These are phyloP conservation scores for Rhabdornis inornatus DNA, from an alignment of 2,113 vertebrate species.

Conservation along the genomic window DNA sequence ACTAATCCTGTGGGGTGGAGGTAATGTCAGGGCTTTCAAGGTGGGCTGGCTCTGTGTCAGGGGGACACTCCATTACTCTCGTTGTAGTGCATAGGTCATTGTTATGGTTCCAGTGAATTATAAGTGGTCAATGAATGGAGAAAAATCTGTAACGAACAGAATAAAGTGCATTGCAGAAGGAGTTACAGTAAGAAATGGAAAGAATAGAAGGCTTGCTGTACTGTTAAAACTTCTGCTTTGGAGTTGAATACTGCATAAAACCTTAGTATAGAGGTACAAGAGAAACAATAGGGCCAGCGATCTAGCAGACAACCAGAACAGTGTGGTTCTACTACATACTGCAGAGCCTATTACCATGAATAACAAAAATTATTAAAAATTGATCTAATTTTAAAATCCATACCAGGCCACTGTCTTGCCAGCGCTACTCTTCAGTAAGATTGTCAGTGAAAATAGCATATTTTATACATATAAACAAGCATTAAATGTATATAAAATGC, in stretches of 20 bases:
- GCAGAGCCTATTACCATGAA: not conserved
- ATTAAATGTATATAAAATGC: not conserved
- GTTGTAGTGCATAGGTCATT: conserved; percentile 48
- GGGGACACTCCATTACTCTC: conserved; percentile 55
- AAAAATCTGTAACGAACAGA: not conserved
- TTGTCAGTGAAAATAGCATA: not conserved
- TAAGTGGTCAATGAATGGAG: conserved; percentile 45
- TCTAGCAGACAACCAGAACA: not conserved
- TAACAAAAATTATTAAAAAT: not conserved
- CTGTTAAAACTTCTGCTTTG: not conserved
- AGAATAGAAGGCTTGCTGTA: not conserved
- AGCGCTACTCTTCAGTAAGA: not conserved
- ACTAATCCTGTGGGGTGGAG: conserved; percentile 30
- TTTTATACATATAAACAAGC: not conserved
- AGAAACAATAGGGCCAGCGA: not conserved
- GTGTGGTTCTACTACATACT: not conserved
- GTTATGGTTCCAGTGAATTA: conserved; percentile 38
- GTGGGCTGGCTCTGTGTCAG: conserved; percentile 43
- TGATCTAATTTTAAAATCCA: not conserved
- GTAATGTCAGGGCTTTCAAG: conserved; percentile 45
- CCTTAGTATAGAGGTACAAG: not conserved
- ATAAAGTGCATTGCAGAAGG: not conserved
- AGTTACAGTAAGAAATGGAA: not conserved
- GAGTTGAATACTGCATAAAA: not conserved
- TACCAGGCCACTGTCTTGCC: not conserved